phyloP scores from a whole-genome alignment of 2,888 invertebrate species.

The Cosmia trapezina region DNA sequence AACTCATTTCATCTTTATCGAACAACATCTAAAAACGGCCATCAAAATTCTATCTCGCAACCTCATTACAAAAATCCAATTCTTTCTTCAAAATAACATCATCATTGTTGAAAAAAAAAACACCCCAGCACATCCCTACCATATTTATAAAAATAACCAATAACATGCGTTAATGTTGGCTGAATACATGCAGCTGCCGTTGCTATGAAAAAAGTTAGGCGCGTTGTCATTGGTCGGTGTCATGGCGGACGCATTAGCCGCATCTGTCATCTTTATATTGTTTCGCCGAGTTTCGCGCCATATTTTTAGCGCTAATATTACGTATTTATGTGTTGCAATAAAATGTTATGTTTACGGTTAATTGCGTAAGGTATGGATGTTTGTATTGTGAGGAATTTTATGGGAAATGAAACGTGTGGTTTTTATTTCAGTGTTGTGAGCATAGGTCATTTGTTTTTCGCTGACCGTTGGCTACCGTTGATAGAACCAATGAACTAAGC shows the following conservation, averaged over 20 bases:
- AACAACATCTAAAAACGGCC: constrained; percentile 64
- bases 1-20: constrained; percentile 66
- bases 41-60: constrained; percentile 74
- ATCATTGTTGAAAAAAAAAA: constrained; percentile 70
- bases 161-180: constrained; percentile 83
- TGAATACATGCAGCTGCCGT: constrained; percentile 83
- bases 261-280: constrained; percentile 86
- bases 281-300: constrained; percentile 73
- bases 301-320: constrained; percentile 63
- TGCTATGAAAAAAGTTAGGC: constrained; percentile 79
- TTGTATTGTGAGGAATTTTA: constrained; percentile 48
- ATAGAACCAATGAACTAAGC: background rate
- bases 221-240: constrained; percentile 78
- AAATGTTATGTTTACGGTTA: constrained; percentile 59
- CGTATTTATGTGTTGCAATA: constrained; percentile 62
- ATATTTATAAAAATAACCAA: constrained; percentile 85
- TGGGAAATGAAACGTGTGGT: constrained; percentile 28
- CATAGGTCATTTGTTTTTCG: background rate
- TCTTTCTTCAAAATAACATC: constrained; percentile 67
- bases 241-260: constrained; percentile 83
- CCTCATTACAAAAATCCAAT: constrained; percentile 67
- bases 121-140: constrained; percentile 61
- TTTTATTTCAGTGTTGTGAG: constrained; percentile 16
- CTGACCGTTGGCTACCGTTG: constrained; percentile 23
- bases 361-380: constrained; percentile 36